A percentile compares a stretch with the other conserved stretches of the same genome.
Evolutionary conservation across 2,797 vertebrate genomes (phyloP).

Genomic region (Mormyrus proboscirostris): DNA sequence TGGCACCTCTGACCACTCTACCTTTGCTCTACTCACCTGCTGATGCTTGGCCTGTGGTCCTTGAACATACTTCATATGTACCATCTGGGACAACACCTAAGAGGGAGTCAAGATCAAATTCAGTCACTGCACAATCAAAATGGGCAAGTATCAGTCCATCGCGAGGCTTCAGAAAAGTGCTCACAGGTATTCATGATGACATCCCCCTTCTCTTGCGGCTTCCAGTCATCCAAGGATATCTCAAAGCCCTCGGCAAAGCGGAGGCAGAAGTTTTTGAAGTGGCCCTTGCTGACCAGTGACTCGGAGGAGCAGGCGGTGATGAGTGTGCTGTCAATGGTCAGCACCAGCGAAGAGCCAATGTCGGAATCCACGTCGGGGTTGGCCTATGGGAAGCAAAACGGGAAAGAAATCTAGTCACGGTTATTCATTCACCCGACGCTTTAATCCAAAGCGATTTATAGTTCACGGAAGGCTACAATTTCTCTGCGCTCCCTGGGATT

Average conservation of each 20-base stretch:
- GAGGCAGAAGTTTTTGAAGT: conserved; percentile 99
- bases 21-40: conserved; percentile 61
- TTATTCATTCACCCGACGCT: conserved; percentile 42
- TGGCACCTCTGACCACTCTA: not conserved
- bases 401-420: conserved; percentile 30
- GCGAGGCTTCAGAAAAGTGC: conserved; percentile 37
- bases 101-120: conserved; percentile 8
- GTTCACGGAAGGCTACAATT: not conserved
- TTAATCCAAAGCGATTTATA: not conserved
- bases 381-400: conserved; percentile 58
- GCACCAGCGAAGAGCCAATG: conserved; percentile 87
- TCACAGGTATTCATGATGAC: conserved; percentile 98
- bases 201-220: conserved; percentile 85
- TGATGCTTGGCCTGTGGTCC: conserved; percentile 88
- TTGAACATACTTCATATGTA: conserved; percentile 96
- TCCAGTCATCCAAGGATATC: conserved; percentile 98
- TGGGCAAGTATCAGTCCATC: not conserved
- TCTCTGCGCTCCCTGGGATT: not conserved
- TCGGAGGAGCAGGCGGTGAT: conserved; percentile 98
- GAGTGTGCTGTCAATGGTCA: conserved; percentile 96
- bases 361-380: conserved; percentile 90
- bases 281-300: conserved; percentile 97
- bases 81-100: conserved; percentile 95
- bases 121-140: not conserved
- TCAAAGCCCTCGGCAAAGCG: conserved; percentile 98